These are phyloP conservation scores for Camponotus pennsylvanicus DNA, from an alignment of 1,140 invertebrate genomes.

Conservation along the genomic window DNA sequence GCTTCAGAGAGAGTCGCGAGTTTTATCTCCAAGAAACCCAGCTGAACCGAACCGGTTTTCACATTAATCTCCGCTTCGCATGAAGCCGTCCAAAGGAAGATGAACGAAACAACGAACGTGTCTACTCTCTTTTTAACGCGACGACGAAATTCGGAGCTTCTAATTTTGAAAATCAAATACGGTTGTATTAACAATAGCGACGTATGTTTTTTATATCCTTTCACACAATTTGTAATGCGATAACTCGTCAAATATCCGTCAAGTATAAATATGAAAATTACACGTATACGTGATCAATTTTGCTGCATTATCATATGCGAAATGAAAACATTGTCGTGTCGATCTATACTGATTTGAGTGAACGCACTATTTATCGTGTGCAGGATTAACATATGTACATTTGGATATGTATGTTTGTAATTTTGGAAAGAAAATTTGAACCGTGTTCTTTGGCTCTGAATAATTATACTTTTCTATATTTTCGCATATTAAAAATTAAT, in stretches of 20 bases:
- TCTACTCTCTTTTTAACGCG: conserved; percentile 46
- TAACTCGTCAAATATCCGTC: neutral
- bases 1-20: conserved; percentile 21
- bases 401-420: neutral
- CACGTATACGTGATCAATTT: neutral
- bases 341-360: neutral
- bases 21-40: conserved; percentile 59
- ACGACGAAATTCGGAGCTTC: neutral
- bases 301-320: conserved; percentile 21
- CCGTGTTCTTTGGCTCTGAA: neutral
- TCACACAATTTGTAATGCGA: neutral
- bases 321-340: neutral
- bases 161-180: conserved; percentile 1
- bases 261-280: conserved; percentile 9
- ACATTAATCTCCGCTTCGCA: conserved; percentile 40
- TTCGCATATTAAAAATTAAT: neutral
- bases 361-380: neutral
- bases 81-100: conserved; percentile 42
- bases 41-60: conserved; percentile 68
- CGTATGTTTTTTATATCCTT: neutral
- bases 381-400: neutral
- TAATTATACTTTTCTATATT: neutral
- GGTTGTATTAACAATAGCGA: neutral
- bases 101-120: conserved; percentile 60
- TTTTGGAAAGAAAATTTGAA: neutral